These are phyloP conservation scores for Geotrypetes seraphini DNA, from an alignment of 2,797 vertebrate genomes.

Conservation along the genomic window DNA sequence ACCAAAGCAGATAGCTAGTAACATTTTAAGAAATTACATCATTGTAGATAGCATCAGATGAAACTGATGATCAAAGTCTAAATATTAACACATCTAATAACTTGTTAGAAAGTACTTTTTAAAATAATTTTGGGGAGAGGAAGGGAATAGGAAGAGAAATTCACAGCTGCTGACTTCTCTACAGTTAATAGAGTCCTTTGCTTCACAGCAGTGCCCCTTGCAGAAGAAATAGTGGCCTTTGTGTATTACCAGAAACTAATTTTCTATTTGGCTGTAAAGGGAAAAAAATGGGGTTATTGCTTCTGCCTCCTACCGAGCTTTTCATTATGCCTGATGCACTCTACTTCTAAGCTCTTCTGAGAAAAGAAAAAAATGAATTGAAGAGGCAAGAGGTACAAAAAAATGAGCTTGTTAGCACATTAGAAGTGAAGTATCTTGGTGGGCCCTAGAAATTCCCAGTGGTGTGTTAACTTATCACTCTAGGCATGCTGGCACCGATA, in stretches of 20 bases:
- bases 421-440: constrained; percentile 79
- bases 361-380: constrained; percentile 65
- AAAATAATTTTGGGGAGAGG: too few species aligned
- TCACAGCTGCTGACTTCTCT: constrained; percentile 73
- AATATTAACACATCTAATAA: constrained; percentile 68
- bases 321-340: constrained; percentile 87
- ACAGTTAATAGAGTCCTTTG: constrained; percentile 79
- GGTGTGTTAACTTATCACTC: constrained; percentile 79
- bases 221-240: constrained; percentile 82
- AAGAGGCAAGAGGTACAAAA: constrained; percentile 77
- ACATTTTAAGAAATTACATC: constrained; percentile 44
- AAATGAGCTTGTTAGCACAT: constrained; percentile 95
- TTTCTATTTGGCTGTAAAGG: constrained; percentile 90
- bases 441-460: constrained; percentile 73
- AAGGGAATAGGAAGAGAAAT: too few species aligned
- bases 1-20: too few species aligned
- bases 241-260: constrained; percentile 95
- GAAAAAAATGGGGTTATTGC: constrained; percentile 76
- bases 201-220: constrained; percentile 73
- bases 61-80: constrained; percentile 59
- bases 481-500: constrained; percentile 77
- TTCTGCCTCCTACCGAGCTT: constrained; percentile 76
- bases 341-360: constrained; percentile 83
- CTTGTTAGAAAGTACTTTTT: constrained; percentile 71
- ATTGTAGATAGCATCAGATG: constrained; percentile 47